Evolutionary conservation across 2,797 vertebrate genomes (phyloP).

Genomic region (Crocidura indochinensis): DNA sequence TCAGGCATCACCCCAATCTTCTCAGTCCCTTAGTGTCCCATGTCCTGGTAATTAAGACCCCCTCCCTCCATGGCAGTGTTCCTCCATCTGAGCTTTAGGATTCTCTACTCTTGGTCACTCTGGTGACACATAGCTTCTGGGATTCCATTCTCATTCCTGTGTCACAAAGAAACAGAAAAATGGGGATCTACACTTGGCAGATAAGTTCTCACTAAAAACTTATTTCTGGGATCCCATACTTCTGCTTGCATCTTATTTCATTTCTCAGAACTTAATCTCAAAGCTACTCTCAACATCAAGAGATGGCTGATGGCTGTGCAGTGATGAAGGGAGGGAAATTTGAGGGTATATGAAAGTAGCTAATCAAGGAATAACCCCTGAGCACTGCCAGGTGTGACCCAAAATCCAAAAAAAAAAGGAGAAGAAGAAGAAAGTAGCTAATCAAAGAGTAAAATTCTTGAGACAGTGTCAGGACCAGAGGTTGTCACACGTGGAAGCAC

Average conservation of each 20-base stretch:
- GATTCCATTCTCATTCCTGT: too few species aligned
- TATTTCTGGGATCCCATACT: neutral
- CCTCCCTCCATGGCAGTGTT: neutral
- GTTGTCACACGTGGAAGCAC: neutral
- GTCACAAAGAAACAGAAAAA: neutral
- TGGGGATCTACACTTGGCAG: neutral
- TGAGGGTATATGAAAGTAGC: neutral
- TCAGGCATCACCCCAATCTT: neutral
- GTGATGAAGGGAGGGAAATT: neutral
- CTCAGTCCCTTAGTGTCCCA: neutral
- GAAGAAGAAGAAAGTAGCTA: neutral
- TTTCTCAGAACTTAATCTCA: neutral
- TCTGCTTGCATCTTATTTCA: neutral
- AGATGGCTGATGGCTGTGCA: neutral
- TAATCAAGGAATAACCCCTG: neutral
- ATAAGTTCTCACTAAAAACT: neutral
- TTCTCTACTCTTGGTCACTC: neutral
- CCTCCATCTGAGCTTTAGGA: neutral
- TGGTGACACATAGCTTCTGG: neutral
- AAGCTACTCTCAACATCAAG: neutral
- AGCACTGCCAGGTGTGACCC: too few species aligned
- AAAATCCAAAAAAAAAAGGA: too few species aligned
- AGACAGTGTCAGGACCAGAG: neutral
- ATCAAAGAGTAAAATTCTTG: neutral
- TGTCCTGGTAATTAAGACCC: neutral